A percentile compares a stretch with the other conserved stretches of the same genome.
phyloP scores from a whole-genome alignment of 2,797 vertebrate genomes.

The Alectoris magna region DNA sequence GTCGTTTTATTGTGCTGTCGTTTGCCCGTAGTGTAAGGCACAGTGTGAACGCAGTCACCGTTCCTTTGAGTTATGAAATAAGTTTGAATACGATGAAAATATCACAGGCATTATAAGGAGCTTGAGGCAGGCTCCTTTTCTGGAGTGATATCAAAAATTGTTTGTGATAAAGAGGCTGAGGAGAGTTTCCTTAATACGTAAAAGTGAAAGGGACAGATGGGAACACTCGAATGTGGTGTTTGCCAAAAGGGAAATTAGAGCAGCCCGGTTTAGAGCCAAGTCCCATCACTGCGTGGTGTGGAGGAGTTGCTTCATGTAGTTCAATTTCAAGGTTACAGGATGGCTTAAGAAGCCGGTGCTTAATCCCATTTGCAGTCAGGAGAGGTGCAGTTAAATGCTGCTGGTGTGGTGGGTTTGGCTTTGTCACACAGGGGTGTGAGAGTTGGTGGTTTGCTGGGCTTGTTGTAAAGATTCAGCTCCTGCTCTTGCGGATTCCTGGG shows the following conservation, averaged over 20 bases:
- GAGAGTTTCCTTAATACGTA: neutral
- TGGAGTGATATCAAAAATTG: neutral
- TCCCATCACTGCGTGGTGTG: accelerated
- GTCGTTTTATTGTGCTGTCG: neutral
- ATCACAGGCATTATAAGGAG: neutral
- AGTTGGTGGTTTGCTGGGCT: accelerated
- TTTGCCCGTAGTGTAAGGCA: neutral
- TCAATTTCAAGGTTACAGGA: neutral
- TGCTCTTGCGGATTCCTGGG: neutral
- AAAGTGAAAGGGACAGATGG: neutral
- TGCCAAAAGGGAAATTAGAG: neutral
- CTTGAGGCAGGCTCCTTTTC: neutral
- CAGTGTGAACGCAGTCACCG: neutral
- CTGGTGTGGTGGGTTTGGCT: neutral
- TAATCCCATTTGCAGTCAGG: neutral
- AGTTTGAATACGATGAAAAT: neutral
- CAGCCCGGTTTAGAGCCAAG: accelerated
- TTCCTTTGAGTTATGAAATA: neutral
- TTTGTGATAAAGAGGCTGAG: neutral
- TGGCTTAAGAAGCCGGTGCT: neutral
- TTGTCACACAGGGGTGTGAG: accelerated
- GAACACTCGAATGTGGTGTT: neutral
- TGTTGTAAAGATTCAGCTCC: neutral
- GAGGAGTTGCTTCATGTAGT: neutral
- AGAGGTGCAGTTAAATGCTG: accelerated